phyloP scores from a whole-genome alignment of 2,113 vertebrate species.

The Mormyrus lacerda region DNA sequence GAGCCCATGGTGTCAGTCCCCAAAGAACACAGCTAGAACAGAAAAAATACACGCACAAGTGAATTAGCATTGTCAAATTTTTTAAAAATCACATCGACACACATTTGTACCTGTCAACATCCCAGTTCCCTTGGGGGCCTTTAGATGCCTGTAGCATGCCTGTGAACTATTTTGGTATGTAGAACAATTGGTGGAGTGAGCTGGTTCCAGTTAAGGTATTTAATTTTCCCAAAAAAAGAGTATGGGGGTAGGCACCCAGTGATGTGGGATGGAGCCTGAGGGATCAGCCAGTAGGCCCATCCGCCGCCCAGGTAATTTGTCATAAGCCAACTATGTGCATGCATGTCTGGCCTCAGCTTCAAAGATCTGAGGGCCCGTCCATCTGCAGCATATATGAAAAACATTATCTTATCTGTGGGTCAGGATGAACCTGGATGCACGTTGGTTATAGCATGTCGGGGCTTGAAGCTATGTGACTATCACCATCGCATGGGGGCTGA shows the following conservation, averaged over 20 bases:
- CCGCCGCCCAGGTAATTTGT: slow-evolving; percentile 54
- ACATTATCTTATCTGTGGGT: slow-evolving; percentile 37
- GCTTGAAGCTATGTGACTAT: slow-evolving; percentile 21
- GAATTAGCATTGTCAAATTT: slow-evolving; percentile 8
- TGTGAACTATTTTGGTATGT: not conserved
- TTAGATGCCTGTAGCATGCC: not conserved
- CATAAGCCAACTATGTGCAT: slow-evolving; percentile 47
- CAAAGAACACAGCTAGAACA: not conserved
- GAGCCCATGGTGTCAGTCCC: not conserved
- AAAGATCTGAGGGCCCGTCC: slow-evolving; percentile 49
- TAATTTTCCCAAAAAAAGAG: not conserved
- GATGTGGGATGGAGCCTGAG: slow-evolving; percentile 33
- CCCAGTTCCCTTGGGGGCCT: not conserved
- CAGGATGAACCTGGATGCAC: slow-evolving; percentile 29
- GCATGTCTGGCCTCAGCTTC: slow-evolving; percentile 57
- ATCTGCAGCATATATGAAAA: slow-evolving; percentile 51
- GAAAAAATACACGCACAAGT: not conserved
- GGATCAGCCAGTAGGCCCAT: slow-evolving; percentile 36
- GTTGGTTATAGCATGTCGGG: slow-evolving; percentile 30
- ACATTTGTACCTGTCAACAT: slow-evolving; percentile 4
- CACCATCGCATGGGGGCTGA: not conserved
- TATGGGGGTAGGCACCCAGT: not conserved
- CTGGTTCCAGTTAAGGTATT: slow-evolving; percentile 1
- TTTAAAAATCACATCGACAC: not conserved
- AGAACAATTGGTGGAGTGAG: not conserved